These are phyloP conservation scores for Zootoca vivipara DNA, from an alignment of 2,113 vertebrate genomes.

Conservation along the genomic window DNA sequence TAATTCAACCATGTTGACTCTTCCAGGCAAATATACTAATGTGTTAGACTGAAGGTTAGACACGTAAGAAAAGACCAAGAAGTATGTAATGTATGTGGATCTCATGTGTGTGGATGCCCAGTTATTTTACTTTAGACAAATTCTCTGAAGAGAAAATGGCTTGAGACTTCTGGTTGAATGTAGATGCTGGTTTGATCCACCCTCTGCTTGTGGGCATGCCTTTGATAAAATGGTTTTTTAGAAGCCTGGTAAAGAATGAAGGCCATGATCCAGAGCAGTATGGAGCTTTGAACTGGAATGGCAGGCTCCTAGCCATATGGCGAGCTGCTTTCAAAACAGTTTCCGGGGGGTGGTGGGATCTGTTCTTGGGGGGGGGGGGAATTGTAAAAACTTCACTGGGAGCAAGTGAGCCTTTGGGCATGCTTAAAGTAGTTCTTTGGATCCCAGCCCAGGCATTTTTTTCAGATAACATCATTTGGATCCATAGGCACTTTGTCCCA, in stretches of 20 bases:
- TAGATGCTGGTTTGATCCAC: not conserved
- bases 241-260: not conserved
- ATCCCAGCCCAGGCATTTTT: not conserved
- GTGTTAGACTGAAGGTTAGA: not conserved
- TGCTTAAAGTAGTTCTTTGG: not conserved
- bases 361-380: accelerated
- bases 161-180: not conserved
- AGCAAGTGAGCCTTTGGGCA: not conserved
- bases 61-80: not conserved
- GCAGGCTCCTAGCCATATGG: not conserved
- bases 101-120: not conserved
- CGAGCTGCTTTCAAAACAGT: not conserved
- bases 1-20: not conserved
- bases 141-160: not conserved
- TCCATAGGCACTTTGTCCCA: too few relatives aligned
- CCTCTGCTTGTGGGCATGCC: not conserved
- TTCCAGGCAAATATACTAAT: not conserved
- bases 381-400: not conserved
- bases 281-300: not conserved
- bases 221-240: not conserved
- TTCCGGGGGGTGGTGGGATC: not conserved
- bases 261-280: not conserved
- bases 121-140: not conserved
- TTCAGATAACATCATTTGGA: not conserved
- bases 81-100: not conserved